Evolutionary conservation across 2,113 vertebrate genomes (phyloP).

Genomic region (Hucho hucho): DNA sequence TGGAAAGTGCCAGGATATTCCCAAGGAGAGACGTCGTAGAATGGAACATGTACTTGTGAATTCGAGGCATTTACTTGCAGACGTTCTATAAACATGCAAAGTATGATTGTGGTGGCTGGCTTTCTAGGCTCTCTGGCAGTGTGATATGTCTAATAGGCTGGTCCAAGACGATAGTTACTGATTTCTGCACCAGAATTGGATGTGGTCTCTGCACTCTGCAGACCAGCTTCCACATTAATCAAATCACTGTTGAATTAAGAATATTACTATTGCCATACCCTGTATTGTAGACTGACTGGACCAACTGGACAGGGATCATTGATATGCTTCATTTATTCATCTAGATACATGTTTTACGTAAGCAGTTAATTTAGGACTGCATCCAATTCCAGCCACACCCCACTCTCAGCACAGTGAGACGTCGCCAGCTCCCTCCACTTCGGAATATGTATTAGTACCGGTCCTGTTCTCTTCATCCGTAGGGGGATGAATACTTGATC

Average conservation of each 20-base stretch:
- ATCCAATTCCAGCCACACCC: background rate
- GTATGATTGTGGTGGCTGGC: background rate
- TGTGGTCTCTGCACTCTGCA: background rate
- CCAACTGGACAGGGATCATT: background rate
- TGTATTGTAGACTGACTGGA: background rate
- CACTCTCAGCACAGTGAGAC: background rate
- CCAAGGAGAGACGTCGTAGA: background rate
- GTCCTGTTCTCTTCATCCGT: background rate
- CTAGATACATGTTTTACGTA: background rate
- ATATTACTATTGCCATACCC: background rate
- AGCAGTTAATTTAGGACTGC: background rate
- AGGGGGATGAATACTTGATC: background rate
- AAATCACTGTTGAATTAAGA: background rate
- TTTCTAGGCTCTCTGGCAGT: background rate
- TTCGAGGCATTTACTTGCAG: background rate
- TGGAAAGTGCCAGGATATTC: background rate
- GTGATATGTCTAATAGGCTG: background rate
- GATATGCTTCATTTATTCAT: background rate
- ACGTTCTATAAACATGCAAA: background rate
- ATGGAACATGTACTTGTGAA: background rate
- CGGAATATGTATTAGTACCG: background rate
- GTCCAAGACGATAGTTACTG: background rate
- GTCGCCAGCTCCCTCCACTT: background rate
- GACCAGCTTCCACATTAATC: background rate
- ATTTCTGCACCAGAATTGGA: no score